Evolutionary conservation across 1,140 invertebrate genomes (phyloP).

Genomic region (Microplitis mediator): DNA sequence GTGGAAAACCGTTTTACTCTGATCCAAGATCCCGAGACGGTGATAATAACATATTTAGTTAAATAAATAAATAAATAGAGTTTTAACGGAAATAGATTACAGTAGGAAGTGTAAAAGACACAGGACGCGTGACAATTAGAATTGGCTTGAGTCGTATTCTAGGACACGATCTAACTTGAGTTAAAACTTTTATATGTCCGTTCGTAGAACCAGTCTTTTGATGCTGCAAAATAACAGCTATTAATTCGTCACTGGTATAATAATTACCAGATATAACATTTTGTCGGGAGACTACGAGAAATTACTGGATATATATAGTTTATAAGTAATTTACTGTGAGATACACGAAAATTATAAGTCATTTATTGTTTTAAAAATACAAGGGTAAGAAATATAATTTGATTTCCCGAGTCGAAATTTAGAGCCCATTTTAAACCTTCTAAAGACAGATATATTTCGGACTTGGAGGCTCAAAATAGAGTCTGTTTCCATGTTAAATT

Average conservation of each 20-base stretch:
- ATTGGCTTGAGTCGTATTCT: not conserved
- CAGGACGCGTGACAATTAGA: conserved; percentile 1
- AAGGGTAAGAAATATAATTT: not conserved
- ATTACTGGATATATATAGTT: not conserved
- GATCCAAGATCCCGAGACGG: no score
- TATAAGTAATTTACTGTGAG: not conserved
- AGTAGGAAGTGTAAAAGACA: no score
- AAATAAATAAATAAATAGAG: not conserved
- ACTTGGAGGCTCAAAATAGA: no score
- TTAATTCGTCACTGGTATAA: conserved; percentile 14
- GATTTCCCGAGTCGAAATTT: no score
- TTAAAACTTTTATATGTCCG: not conserved
- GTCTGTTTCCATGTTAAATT: no score
- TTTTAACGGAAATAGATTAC: not conserved
- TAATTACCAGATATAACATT: not conserved
- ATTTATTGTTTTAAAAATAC: not conserved
- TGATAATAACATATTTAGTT: no score
- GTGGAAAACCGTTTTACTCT: no score
- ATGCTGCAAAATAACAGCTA: conserved; percentile 9
- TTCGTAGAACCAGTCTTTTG: conserved; percentile 2
- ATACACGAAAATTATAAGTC: not conserved
- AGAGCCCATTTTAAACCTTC: no score
- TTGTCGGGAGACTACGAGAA: not conserved
- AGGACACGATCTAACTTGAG: no score
- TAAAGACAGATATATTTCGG: no score